Evolutionary conservation across 2,797 vertebrate species (phyloP).

Genomic region (Enteromius argenteus): DNA sequence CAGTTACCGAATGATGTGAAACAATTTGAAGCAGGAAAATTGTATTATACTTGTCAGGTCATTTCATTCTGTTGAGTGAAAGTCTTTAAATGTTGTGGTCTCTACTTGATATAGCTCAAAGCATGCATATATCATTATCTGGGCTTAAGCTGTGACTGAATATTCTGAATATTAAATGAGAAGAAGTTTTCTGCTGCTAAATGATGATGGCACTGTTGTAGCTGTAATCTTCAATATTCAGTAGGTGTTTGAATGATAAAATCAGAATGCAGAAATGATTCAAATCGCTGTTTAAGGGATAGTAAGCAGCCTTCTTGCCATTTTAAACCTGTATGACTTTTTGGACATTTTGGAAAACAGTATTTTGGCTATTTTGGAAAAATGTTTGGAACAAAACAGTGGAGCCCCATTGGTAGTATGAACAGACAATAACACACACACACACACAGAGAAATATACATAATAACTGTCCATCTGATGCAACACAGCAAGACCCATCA

Average conservation of each 20-base stretch:
- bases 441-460: not conserved
- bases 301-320: not conserved
- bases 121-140: constrained; percentile 9
- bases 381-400: not conserved
- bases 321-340: not conserved
- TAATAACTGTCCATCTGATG: not conserved
- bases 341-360: too few relatives aligned
- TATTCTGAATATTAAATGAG: not conserved
- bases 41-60: constrained; percentile 4
- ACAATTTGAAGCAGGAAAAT: not conserved
- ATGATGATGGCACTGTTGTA: not conserved
- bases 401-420: not conserved
- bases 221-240: not conserved
- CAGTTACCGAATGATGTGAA: constrained; percentile 15
- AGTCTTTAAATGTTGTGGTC: constrained; percentile 15
- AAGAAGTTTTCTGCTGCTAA: not conserved
- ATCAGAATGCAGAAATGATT: not conserved
- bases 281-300: not conserved
- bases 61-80: constrained; percentile 21
- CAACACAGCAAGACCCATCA: not conserved
- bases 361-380: not conserved
- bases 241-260: not conserved
- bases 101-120: constrained; percentile 17
- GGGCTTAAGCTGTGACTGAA: not conserved
- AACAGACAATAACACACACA: not conserved